phyloP scores from a whole-genome alignment of 2,797 vertebrate genomes.

The Acrossocheilus wenchowensis region DNA sequence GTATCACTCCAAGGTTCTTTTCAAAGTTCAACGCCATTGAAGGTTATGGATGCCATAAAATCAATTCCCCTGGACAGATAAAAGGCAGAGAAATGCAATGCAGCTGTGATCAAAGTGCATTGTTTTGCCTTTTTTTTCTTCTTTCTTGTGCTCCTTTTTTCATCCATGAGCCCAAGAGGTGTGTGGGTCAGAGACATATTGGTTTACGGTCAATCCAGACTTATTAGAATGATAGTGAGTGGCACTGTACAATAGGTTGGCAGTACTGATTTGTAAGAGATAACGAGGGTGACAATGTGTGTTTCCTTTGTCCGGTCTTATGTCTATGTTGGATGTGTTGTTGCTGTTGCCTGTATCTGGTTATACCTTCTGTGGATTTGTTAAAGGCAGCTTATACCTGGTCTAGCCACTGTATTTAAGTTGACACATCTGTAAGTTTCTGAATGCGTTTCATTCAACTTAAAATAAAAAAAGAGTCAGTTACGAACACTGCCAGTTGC shows the following conservation, averaged over 20 bases:
- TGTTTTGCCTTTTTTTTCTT: slow-evolving; percentile 59
- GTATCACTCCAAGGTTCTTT: slow-evolving; percentile 69
- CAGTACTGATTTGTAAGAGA: background rate
- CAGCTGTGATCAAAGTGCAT: slow-evolving; percentile 70
- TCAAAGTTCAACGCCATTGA: slow-evolving; percentile 69
- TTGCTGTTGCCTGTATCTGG: too few relatives aligned
- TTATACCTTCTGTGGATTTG: background rate
- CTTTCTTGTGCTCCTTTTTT: slow-evolving; percentile 50
- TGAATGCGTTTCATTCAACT: background rate
- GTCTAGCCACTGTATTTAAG: too few relatives aligned
- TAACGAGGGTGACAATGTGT: background rate
- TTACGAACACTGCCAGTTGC: background rate
- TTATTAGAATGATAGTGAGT: slow-evolving; percentile 38
- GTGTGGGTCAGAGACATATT: slow-evolving; percentile 61
- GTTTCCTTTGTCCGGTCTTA: background rate
- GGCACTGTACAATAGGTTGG: slow-evolving; percentile 46
- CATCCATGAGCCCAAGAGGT: slow-evolving; percentile 40
- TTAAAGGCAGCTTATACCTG: background rate
- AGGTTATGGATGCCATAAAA: slow-evolving; percentile 73
- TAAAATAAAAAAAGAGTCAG: background rate
- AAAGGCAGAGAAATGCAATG: slow-evolving; percentile 70
- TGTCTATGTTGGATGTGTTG: too few relatives aligned
- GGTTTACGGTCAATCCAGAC: slow-evolving; percentile 64
- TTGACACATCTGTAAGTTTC: background rate
- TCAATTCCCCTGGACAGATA: slow-evolving; percentile 69